These are phyloP conservation scores for Chymomyza fuscimana DNA, from an alignment of 2,888 invertebrate species.

Conservation along the genomic window DNA sequence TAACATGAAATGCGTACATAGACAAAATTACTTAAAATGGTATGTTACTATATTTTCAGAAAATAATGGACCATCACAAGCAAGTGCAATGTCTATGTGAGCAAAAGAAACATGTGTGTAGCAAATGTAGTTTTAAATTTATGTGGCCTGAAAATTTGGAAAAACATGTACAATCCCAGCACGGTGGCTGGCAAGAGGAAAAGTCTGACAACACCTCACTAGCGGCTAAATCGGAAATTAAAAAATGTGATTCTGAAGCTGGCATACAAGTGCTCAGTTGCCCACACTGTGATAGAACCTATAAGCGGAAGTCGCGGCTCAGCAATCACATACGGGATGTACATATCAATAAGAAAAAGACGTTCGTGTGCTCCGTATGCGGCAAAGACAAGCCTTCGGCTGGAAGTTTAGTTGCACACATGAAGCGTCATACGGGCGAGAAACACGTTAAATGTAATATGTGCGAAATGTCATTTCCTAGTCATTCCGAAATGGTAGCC, in stretches of 20 bases:
- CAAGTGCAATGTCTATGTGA: constrained; percentile 64
- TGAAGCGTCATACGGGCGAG: constrained; percentile 84
- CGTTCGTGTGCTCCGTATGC: constrained; percentile 82
- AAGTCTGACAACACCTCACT: neutral
- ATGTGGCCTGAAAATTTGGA: constrained; percentile 43
- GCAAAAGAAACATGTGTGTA: constrained; percentile 34
- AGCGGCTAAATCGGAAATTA: neutral
- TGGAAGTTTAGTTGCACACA: constrained; percentile 84
- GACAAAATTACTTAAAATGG: no score
- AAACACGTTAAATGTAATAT: constrained; percentile 82
- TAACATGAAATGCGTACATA: no score
- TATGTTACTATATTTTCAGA: neutral
- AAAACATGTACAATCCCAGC: constrained; percentile 33
- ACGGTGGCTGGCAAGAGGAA: constrained; percentile 60
- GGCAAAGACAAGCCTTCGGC: constrained; percentile 83
- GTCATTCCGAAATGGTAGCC: constrained; percentile 82
- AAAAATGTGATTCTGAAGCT: constrained; percentile 15
- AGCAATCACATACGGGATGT: constrained; percentile 67
- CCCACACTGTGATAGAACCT: constrained; percentile 82
- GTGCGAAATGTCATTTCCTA: constrained; percentile 81
- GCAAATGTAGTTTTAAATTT: constrained; percentile 42
- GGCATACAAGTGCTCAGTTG: constrained; percentile 77
- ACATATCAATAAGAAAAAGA: constrained; percentile 76
- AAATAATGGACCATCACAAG: constrained; percentile 76
- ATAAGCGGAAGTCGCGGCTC: constrained; percentile 63